Percentiles rank a stretch among this genome's conserved stretches.
Conservation (phyloP, 2,113 vertebrate species). For the Struthidea cinerea region DNA sequence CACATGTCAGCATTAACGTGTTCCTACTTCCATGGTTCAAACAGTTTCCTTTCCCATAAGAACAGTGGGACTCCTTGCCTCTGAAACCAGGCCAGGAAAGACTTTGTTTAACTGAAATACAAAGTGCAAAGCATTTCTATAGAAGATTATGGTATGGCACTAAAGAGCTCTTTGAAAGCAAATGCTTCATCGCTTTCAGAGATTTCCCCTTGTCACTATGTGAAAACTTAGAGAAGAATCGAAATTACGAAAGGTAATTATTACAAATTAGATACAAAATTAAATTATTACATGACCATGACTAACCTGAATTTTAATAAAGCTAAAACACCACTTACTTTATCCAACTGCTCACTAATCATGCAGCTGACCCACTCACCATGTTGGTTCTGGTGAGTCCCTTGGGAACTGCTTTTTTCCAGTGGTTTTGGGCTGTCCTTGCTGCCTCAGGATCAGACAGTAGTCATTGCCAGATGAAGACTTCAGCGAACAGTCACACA, state of each 20-base stretch:
- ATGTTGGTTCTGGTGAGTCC: background rate
- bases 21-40: background rate
- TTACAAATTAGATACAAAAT: too few species aligned
- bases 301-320: background rate
- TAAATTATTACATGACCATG: background rate
- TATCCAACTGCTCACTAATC: background rate
- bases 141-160: background rate
- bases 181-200: background rate
- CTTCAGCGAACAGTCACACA: fast-evolving
- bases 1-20: background rate
- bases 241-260: background rate
- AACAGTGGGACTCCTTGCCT: background rate
- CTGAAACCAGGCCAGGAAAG: background rate
- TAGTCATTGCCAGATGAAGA: background rate
- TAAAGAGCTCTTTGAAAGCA: background rate
- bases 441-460: background rate
- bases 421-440: fast-evolving
- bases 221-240: background rate
- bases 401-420: background rate
- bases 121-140: background rate
- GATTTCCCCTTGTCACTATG: background rate
- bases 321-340: background rate
- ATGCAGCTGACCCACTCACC: background rate
- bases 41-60: background rate
- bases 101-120: background rate